These are phyloP conservation scores for Macrostomum lignano DNA, from an alignment of 1,140 invertebrate genomes.

Conservation along the genomic window DNA sequence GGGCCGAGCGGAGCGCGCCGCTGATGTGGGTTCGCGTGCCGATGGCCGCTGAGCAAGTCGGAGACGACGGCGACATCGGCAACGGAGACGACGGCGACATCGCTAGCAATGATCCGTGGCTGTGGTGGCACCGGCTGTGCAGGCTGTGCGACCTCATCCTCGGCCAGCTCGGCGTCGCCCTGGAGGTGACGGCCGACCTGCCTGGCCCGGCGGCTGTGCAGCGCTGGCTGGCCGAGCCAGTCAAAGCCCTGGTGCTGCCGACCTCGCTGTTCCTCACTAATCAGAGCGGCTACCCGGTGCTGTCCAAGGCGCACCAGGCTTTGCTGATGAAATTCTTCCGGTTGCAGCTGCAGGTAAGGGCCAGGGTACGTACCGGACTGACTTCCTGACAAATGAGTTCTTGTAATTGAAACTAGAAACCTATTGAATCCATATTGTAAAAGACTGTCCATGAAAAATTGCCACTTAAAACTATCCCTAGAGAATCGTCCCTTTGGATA, in stretches of 20 bases:
- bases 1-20: too few species aligned
- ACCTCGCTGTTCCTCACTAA: conserved; percentile 42
- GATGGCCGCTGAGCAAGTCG: not conserved
- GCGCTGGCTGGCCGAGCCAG: conserved; percentile 67
- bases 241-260: conserved; percentile 51
- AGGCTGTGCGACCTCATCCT: conserved; percentile 39
- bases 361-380: too few species aligned
- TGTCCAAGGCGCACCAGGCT: conserved; percentile 50
- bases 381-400: too few species aligned
- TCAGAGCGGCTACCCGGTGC: conserved; percentile 52
- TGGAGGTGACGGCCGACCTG: conserved; percentile 38
- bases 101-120: not conserved
- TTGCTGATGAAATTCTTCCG: conserved; percentile 33
- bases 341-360: conserved; percentile 11
- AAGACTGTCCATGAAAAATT: too few species aligned
- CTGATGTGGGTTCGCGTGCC: conserved; percentile 1
- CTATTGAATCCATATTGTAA: too few species aligned
- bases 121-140: conserved; percentile 52
- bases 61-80: not conserved
- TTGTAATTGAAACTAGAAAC: too few species aligned
- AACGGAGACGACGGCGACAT: not conserved
- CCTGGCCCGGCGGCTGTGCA: conserved; percentile 37
- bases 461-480: too few species aligned
- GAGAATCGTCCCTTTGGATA: too few species aligned
- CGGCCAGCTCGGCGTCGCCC: conserved; percentile 40